These are phyloP conservation scores for Venturia canescens DNA, from an alignment of 1,140 invertebrate genomes.

Conservation along the genomic window DNA sequence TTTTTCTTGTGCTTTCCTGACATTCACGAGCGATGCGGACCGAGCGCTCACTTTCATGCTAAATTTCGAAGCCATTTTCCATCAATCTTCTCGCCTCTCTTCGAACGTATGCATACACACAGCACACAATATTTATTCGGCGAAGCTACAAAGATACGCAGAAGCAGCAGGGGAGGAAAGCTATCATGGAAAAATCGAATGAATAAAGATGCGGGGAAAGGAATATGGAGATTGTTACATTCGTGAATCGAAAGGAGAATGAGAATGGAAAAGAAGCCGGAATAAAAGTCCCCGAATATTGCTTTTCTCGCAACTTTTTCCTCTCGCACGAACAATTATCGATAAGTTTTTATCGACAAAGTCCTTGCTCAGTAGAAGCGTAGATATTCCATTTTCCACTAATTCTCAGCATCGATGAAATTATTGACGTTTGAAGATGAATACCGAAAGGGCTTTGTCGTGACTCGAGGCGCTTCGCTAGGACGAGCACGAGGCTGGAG, in stretches of 20 bases:
- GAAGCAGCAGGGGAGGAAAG: not conserved
- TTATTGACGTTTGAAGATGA: too few species aligned
- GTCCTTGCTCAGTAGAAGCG: too few species aligned
- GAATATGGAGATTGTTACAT: not conserved
- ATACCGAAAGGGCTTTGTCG: too few species aligned
- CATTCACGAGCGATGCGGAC: not conserved
- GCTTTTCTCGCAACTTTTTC: too few species aligned
- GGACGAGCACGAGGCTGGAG: too few species aligned
- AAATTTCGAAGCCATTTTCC: not conserved
- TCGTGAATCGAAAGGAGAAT: not conserved
- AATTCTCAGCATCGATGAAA: too few species aligned
- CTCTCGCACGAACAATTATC: too few species aligned
- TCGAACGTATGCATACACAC: not conserved
- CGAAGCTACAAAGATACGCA: not conserved
- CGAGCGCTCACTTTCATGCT: not conserved
- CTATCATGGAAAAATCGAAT: not conserved
- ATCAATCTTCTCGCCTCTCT: not conserved
- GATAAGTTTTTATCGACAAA: too few species aligned
- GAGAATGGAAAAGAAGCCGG: not conserved
- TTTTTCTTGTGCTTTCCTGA: not conserved
- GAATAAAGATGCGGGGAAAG: not conserved
- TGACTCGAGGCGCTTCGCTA: too few species aligned
- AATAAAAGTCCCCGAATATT: too few species aligned
- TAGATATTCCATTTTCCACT: too few species aligned
- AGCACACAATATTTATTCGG: too few species aligned